Evolutionary conservation across 1,140 invertebrate genomes (phyloP).

Genomic region (Sipha flava): DNA sequence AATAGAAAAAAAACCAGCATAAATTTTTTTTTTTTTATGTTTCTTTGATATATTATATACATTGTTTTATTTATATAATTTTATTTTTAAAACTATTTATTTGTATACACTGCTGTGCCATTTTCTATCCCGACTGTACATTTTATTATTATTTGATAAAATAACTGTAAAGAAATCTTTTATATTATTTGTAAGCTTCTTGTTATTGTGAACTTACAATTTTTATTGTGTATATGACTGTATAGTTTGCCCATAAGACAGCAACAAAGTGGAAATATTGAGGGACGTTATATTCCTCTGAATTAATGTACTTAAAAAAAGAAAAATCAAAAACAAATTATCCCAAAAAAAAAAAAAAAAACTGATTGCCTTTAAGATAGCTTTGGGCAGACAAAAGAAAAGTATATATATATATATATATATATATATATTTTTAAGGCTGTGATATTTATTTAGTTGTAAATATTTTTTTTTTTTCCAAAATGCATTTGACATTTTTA

Average conservation of each 20-base stretch:
- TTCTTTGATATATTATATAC: background rate
- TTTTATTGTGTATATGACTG: background rate
- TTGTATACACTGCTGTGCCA: conserved; percentile 6
- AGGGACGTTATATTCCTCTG: background rate
- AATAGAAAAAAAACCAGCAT: background rate
- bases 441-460: conserved; percentile 31
- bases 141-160: background rate
- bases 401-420: background rate
- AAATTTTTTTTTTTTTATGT: background rate
- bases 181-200: background rate
- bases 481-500: background rate
- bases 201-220: background rate
- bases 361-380: background rate
- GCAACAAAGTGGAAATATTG: background rate
- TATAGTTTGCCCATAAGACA: background rate
- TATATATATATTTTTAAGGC: background rate
- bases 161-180: background rate
- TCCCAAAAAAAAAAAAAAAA: background rate
- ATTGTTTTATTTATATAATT: conserved; percentile 3
- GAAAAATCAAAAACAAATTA: background rate
- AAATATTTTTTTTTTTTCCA: background rate
- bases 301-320: conserved; percentile 22
- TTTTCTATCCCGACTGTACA: conserved; percentile 24
- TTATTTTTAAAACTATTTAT: background rate
- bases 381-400: background rate